These are phyloP conservation scores for Echinops telfairi DNA, from an alignment of 2,113 vertebrate genomes.

Conservation along the genomic window DNA sequence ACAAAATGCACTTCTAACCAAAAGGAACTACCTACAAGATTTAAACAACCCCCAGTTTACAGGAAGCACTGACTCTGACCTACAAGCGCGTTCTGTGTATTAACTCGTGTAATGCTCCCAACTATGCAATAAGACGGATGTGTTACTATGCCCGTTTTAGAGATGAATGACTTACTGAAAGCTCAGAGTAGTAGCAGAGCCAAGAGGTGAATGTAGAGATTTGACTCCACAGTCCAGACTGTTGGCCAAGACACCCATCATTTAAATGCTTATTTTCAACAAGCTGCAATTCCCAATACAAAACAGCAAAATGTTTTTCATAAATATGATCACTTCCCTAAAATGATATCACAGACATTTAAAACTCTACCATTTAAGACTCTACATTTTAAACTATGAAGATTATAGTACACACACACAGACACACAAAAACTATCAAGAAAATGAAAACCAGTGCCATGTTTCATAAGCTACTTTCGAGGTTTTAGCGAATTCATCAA, in stretches of 20 bases:
- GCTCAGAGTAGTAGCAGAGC: not conserved
- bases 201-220: not conserved
- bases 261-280: not conserved
- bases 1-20: not conserved
- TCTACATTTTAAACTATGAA: constrained; percentile 29
- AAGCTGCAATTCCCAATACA: not conserved
- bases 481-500: not conserved
- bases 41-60: constrained; percentile 7
- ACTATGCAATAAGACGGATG: not conserved
- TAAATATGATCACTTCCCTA: not conserved
- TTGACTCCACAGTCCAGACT: not conserved
- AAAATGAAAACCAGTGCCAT: not conserved
- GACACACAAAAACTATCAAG: constrained; percentile 29
- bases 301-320: not conserved
- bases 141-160: not conserved
- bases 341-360: not conserved
- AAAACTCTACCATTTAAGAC: constrained; percentile 45
- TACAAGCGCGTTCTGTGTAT: not conserved
- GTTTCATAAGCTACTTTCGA: not conserved
- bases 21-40: constrained; percentile 21
- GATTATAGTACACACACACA: not conserved
- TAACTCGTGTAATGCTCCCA: not conserved
- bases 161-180: not conserved
- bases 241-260: not conserved
- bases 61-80: not conserved